Percentiles rank a stretch among this genome's conserved stretches.
phyloP scores from a whole-genome alignment of 2,797 vertebrate genomes.

The Holocentrus rufus region DNA sequence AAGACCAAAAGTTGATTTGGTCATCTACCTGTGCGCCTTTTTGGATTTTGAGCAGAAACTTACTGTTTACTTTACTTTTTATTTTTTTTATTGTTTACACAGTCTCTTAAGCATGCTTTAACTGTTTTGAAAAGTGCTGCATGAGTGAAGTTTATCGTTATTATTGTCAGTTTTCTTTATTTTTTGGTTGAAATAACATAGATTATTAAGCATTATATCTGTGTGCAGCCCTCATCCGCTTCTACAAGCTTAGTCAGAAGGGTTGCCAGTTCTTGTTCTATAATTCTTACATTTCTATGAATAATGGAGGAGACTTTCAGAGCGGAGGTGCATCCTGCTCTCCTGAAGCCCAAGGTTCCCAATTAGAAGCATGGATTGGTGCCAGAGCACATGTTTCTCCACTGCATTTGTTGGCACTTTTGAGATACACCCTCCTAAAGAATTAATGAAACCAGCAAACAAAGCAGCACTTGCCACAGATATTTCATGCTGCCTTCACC shows the following conservation, averaged over 20 bases:
- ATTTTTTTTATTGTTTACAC: conserved; percentile 5
- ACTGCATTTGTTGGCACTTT: conserved; percentile 83
- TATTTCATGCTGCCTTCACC: conserved; percentile 79
- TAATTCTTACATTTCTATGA: conserved; percentile 79
- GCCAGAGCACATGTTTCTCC: conserved; percentile 83
- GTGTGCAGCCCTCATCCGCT: conserved; percentile 56
- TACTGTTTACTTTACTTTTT: no score
- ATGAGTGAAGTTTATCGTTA: neutral
- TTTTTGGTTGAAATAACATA: conserved; percentile 43
- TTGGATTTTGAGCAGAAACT: no score
- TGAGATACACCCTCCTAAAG: conserved; percentile 82
- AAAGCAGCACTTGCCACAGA: conserved; percentile 77
- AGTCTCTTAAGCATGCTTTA: conserved; percentile 27
- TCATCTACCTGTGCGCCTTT: neutral
- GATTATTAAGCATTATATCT: conserved; percentile 73
- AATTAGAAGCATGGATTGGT: conserved; percentile 83
- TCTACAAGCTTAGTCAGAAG: conserved; percentile 64
- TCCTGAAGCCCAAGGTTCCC: conserved; percentile 80
- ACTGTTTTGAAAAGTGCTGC: neutral
- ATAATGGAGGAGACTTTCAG: conserved; percentile 84
- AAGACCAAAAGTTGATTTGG: neutral
- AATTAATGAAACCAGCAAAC: conserved; percentile 85
- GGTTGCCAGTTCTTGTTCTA: conserved; percentile 77
- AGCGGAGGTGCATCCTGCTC: conserved; percentile 78
- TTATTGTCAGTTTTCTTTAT: conserved; percentile 20